Evolutionary conservation across 2,888 invertebrate species (phyloP).

Genomic region (Drosophila prolongata): DNA sequence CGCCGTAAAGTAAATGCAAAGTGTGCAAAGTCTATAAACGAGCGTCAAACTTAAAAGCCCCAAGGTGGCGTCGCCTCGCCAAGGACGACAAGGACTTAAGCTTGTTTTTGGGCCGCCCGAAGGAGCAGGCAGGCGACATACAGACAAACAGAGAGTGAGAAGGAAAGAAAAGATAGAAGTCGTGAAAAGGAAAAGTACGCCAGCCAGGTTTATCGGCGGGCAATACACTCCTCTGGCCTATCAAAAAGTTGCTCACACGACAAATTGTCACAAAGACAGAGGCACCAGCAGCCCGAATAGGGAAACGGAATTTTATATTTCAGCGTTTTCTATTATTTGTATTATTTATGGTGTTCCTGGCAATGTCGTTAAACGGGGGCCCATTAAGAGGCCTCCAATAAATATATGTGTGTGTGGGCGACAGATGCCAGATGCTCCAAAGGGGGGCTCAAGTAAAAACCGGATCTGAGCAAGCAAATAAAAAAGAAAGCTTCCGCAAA

Average conservation of each 20-base stretch:
- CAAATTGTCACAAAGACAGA: slow-evolving; percentile 59
- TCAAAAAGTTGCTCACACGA: slow-evolving; percentile 72
- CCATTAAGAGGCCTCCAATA: slow-evolving; percentile 57
- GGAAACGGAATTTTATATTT: slow-evolving; percentile 62
- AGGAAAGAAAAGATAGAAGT: not conserved
- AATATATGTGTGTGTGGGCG: slow-evolving; percentile 35
- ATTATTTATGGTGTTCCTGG: slow-evolving; percentile 69
- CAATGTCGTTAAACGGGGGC: slow-evolving; percentile 62
- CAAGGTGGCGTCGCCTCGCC: slow-evolving; percentile 61
- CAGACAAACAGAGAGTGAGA: no score
- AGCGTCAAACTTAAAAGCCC: slow-evolving; percentile 79
- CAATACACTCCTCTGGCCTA: slow-evolving; percentile 52
- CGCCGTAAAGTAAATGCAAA: slow-evolving; percentile 77
- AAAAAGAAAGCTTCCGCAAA: slow-evolving; percentile 45
- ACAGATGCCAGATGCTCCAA: slow-evolving; percentile 56
- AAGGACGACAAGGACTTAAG: slow-evolving; percentile 53
- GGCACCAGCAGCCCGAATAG: slow-evolving; percentile 25
- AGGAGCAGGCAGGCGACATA: slow-evolving; percentile 4
- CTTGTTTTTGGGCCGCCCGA: slow-evolving; percentile 26
- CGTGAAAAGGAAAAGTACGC: slow-evolving; percentile 1
- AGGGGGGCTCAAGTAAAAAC: slow-evolving; percentile 5
- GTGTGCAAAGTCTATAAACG: slow-evolving; percentile 78
- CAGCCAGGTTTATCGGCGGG: slow-evolving; percentile 56
- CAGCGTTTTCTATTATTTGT: slow-evolving; percentile 68
- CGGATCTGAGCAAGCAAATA: slow-evolving; percentile 20